Evolutionary conservation across 2,797 vertebrate genomes (phyloP), one percentile per base, ranked within the genome.

Genomic region (Oreochromis grahami): DNA sequence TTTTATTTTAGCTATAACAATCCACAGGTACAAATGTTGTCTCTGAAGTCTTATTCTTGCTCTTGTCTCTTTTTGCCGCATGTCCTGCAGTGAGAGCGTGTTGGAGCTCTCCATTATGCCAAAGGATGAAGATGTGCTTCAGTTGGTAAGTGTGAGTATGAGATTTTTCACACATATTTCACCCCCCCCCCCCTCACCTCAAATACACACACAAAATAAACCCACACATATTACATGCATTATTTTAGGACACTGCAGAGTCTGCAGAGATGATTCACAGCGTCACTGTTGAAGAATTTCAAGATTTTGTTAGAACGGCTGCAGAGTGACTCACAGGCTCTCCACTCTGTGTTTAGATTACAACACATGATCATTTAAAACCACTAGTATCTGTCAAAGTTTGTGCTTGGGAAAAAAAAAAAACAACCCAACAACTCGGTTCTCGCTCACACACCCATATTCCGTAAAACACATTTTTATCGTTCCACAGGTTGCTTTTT

Each of bases 71-170:
- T 56, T 43, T 12, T 65, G 36, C 48, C 2, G 2, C 38, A 4
- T 76, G 76, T 80, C 48, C 58, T 34, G 6, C 95, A 99, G 98
- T 76, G 97, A 98, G 26, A 97, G 97, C 83, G 96, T 97, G 83
- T 90, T 99, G 96, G 98, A 99, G 90, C 97, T 99, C 58, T 98
- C 97, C 81, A 99, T 99, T 88, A 99, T 99, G 98, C 98, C 98
- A 93, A 98, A 98, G 94, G 98, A 99, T 1, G 98, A 99, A 94
- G 98, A 99, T 78, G 97, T 99, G 89, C 97, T 99, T 84, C 98
- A 99, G 94, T 94, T 99, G 97, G 98, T 99, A 96, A 98, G 98
- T 96, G 86, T 90, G 88, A 92, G 82, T 84, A 88, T 80, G 53
- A 83, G 13, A 80, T 82, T 94, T 91, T 91, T 72, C 45, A 80